These are phyloP conservation scores for Tachina grossa DNA, from an alignment of 2,888 invertebrate genomes.

Conservation along the genomic window DNA sequence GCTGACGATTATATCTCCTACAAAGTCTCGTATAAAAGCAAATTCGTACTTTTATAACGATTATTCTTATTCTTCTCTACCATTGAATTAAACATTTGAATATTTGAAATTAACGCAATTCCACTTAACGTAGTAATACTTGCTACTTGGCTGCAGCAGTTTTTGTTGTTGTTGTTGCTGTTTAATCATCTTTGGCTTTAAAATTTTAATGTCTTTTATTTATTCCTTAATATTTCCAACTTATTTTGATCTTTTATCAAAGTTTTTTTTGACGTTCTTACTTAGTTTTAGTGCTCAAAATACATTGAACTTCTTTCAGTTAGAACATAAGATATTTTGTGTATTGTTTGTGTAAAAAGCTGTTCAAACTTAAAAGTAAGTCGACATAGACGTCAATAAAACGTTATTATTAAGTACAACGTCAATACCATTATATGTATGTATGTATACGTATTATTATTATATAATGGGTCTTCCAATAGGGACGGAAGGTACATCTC, in stretches of 20 bases:
- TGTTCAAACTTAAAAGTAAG: constrained; percentile 18
- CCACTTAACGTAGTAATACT: not conserved
- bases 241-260: constrained; percentile 10
- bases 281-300: constrained; percentile 33
- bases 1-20: not conserved
- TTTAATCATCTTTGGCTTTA: constrained; percentile 54
- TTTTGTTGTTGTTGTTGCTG: constrained; percentile 7
- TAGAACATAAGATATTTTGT: not conserved
- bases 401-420: not conserved
- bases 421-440: too few species aligned
- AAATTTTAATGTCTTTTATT: constrained; percentile 53
- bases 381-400: constrained; percentile 11
- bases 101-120: constrained; percentile 11
- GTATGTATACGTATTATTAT: too few species aligned
- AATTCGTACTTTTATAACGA: constrained; percentile 1
- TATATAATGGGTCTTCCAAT: too few species aligned
- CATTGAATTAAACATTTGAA: constrained; percentile 18
- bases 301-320: constrained; percentile 45
- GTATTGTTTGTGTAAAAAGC: not conserved
- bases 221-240: constrained; percentile 31
- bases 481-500: too few species aligned
- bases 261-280: not conserved
- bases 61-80: not conserved
- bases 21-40: not conserved
- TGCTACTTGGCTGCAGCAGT: constrained; percentile 1